Evolutionary conservation across 2,797 vertebrate species (phyloP).

Genomic region (Enteromius anoplus): DNA sequence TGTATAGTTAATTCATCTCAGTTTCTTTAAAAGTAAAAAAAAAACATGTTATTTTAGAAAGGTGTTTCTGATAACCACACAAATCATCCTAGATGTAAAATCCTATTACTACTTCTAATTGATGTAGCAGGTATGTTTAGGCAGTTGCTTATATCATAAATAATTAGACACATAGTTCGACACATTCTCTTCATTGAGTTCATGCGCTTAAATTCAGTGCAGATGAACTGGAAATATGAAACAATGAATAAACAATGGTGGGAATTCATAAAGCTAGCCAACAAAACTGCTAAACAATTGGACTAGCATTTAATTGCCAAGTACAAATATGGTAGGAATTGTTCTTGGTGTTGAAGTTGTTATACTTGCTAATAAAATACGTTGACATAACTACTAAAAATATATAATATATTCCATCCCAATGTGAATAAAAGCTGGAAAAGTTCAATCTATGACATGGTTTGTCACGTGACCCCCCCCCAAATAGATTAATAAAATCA

Average conservation of each 20-base stretch:
- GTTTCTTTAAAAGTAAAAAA: neutral
- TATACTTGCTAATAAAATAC: neutral
- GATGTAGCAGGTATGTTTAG: neutral
- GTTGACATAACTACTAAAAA: neutral
- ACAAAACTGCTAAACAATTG: neutral
- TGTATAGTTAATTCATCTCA: neutral
- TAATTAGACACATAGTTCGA: neutral
- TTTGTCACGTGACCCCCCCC: neutral
- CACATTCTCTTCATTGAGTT: neutral
- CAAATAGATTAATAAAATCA: neutral
- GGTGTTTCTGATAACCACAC: neutral
- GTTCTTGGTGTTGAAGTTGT: neutral
- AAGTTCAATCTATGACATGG: neutral
- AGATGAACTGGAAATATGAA: neutral
- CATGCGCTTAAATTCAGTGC: neutral
- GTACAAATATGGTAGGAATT: conserved; percentile 2
- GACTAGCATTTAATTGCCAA: neutral
- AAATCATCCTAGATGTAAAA: neutral
- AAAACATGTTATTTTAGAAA: neutral
- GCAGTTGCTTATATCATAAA: neutral
- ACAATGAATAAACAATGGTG: conserved; percentile 19
- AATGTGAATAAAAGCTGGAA: neutral
- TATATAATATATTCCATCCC: neutral
- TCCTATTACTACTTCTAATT: neutral
- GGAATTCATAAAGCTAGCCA: conserved; percentile 5